Percentiles rank a stretch among this genome's conserved stretches.
Evolutionary conservation across 2,797 vertebrate species (phyloP).

Genomic region (Mastacembelus armatus): DNA sequence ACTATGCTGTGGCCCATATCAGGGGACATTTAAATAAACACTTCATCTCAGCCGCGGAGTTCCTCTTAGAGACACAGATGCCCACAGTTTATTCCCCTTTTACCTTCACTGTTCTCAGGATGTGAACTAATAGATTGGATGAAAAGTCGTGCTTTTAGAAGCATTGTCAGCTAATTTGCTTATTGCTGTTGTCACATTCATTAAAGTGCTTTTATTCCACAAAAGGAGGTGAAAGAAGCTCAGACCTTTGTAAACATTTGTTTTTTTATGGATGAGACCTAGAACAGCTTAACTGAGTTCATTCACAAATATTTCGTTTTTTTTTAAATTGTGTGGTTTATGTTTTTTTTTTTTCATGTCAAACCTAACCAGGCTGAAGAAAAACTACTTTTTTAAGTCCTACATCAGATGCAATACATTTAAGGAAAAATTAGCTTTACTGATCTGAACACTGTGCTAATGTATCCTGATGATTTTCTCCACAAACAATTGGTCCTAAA

Average conservation of each 20-base stretch:
- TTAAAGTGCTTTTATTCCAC: conserved; percentile 61
- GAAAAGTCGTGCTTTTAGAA: conserved; percentile 30
- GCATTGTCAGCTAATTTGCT: background rate
- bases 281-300: conserved; percentile 10
- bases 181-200: conserved; percentile 19
- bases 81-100: conserved; percentile 19
- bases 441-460: conserved; percentile 71
- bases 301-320: background rate
- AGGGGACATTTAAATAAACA: conserved; percentile 35
- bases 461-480: conserved; percentile 46
- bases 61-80: conserved; percentile 31
- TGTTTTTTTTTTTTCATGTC: conserved; percentile 32
- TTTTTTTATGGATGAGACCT: conserved; percentile 32
- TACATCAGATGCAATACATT: conserved; percentile 60
- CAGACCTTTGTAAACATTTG: conserved; percentile 35
- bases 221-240: background rate
- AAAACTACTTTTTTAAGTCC: conserved; percentile 22
- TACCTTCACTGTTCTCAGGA: conserved; percentile 70
- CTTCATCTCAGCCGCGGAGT: conserved; percentile 39
- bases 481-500: conserved; percentile 43
- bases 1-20: background rate
- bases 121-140: conserved; percentile 34
- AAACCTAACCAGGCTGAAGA: conserved; percentile 34
- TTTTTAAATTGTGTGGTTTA: conserved; percentile 12
- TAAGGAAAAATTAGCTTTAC: conserved; percentile 54